phyloP scores from a whole-genome alignment of 2,797 vertebrate species.

The Avahi laniger region DNA sequence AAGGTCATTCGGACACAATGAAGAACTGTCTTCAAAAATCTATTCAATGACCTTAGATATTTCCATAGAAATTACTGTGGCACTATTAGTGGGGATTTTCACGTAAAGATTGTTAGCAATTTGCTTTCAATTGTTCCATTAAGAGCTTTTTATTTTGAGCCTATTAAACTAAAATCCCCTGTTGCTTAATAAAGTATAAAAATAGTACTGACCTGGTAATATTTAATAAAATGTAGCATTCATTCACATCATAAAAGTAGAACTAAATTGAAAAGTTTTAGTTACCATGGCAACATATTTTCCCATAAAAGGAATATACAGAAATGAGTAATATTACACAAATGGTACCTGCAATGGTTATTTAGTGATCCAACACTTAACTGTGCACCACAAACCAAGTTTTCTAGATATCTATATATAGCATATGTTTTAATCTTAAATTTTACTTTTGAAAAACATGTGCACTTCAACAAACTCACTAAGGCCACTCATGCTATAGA shows the following conservation, averaged over 20 bases:
- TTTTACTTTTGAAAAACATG: conserved; percentile 86
- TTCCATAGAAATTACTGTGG: conserved; percentile 85
- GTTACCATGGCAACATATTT: conserved; percentile 86
- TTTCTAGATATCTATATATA: conserved; percentile 87
- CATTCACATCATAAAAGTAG: conserved; percentile 86
- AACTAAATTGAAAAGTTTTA: conserved; percentile 84
- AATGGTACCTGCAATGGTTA: conserved; percentile 84
- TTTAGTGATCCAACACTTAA: conserved; percentile 87
- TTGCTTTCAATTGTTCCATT: conserved; percentile 82
- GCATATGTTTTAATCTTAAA: conserved; percentile 86
- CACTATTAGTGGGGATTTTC: conserved; percentile 84
- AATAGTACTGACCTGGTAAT: conserved; percentile 88
- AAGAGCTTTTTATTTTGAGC: conserved; percentile 78
- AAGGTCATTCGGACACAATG: conserved; percentile 83
- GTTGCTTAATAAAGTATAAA: conserved; percentile 88
- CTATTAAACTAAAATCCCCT: conserved; percentile 87
- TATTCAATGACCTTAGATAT: conserved; percentile 77
- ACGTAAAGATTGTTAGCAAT: conserved; percentile 68
- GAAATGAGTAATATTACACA: conserved; percentile 80
- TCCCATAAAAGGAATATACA: conserved; percentile 83
- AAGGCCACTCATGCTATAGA: conserved; percentile 91
- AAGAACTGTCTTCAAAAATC: conserved; percentile 76
- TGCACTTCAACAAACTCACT: conserved; percentile 89
- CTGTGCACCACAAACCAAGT: conserved; percentile 87
- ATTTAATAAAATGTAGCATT: conserved; percentile 86